Base-by-base conservation (phyloP, 2,797 vertebrate genomes). In the Onychomys torridus region DNA sequence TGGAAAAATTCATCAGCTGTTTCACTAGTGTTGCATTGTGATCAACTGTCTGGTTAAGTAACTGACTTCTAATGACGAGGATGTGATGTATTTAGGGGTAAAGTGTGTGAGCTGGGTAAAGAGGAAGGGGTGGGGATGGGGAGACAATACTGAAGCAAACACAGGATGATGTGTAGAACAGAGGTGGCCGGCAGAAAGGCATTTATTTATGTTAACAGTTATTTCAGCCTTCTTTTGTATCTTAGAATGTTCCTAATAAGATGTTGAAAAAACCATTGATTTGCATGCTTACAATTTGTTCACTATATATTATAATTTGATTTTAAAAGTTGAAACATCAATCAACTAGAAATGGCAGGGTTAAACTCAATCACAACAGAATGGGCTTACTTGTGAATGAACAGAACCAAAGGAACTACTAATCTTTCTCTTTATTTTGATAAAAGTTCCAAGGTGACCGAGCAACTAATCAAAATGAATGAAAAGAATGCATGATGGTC, bases 191-290 rank as follows among this genome's bases (percentile, higher is more conserved):
- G 46, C 0, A 1, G 25, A 29, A 5, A 16, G 2, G 27, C 59
- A 7, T 7, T 79, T 3, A 7, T 7, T 79, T 3, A 13, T 12
- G 29, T 13, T 79, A 10, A 23, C 55, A 55, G 6, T 40, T 77
- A 46, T 9, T 71, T 40, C 21, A 37, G 52, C 14, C 78, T 49
- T 75, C 40, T 71, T 81, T 63, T 49, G 29, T 0, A 0, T 84
- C 59, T 94, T 84, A 84, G 83, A 92, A 94, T 25, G 37, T 40
- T 86, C 57, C 14, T 43, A 65, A 65, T 34, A 63, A 89, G 85
- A 95, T 16, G 34, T 3, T 59, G 32, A 40, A 90, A 81, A 93
- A 79, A 14, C 25, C 25, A 67, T 1, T 21, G 8, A 92, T 25
- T 29, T 75, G 32, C 32, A 55, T 0, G n/a, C 21, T 77, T 81